Conservation (phyloP, 2,888 invertebrate genomes). For the Lutraria lutraria region DNA sequence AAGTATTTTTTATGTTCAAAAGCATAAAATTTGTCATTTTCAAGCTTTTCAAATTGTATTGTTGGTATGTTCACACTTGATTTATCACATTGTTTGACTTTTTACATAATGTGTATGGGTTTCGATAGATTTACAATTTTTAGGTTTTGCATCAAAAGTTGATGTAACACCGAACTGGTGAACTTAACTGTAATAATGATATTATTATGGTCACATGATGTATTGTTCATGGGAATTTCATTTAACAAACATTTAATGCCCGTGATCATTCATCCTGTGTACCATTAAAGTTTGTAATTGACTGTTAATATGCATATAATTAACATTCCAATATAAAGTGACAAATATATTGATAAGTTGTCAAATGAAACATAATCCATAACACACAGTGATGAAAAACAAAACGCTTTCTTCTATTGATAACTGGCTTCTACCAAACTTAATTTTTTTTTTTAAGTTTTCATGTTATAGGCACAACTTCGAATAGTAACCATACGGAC, state of each 20-base stretch:
- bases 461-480: too few species aligned
- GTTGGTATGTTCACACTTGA: neutral
- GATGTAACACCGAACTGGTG: neutral
- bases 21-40: constrained; percentile 23
- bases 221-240: neutral
- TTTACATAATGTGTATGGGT: neutral
- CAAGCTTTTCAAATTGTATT: neutral
- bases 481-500: too few species aligned
- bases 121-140: neutral
- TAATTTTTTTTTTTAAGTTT: too few species aligned
- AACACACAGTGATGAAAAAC: too few species aligned
- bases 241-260: neutral
- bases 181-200: neutral
- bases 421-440: too few species aligned
- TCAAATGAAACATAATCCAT: too few species aligned
- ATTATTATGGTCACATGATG: neutral
- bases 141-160: neutral
- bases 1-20: neutral
- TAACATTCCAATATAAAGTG: too few species aligned
- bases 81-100: constrained; percentile 2
- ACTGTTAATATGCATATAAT: neutral
- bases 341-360: too few species aligned
- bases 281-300: neutral
- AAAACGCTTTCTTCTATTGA: too few species aligned
- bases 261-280: neutral